A percentile compares a stretch with the other conserved stretches of the same genome.
Evolutionary conservation across 2,888 invertebrate species (phyloP).

Genomic region (Deroplatys truncata): DNA sequence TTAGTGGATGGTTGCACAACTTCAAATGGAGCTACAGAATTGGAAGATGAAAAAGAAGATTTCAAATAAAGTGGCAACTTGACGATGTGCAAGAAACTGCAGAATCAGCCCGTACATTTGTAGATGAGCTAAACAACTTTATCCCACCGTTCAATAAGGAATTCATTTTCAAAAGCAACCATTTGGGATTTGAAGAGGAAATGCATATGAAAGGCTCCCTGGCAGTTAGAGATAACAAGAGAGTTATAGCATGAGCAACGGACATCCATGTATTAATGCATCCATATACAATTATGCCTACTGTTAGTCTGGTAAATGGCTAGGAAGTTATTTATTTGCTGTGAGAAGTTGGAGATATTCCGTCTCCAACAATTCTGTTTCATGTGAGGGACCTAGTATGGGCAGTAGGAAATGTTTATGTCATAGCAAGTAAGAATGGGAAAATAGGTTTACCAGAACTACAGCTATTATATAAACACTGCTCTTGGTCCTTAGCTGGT

Average conservation of each 20-base stretch:
- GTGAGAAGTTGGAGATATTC: neutral
- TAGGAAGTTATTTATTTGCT: neutral
- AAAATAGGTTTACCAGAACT: too few relatives aligned
- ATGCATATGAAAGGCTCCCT: neutral
- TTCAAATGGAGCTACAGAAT: neutral
- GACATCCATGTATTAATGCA: neutral
- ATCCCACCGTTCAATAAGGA: neutral
- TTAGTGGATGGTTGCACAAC: neutral
- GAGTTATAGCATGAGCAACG: neutral
- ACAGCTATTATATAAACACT: too few relatives aligned
- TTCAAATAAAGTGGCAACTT: neutral
- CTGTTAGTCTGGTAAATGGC: neutral
- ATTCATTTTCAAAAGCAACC: neutral
- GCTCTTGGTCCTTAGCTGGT: too few relatives aligned
- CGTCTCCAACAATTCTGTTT: neutral
- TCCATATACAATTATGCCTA: neutral
- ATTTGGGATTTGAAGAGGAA: too few relatives aligned
- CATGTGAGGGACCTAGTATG: neutral
- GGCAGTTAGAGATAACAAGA: neutral
- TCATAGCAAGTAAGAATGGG: too few relatives aligned
- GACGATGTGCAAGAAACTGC: neutral
- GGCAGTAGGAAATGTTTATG: too few relatives aligned
- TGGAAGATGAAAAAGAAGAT: neutral
- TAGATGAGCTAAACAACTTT: neutral
- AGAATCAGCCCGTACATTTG: neutral